Conservation (phyloP, 2,113 vertebrate genomes). For the Otolemur garnettii region DNA sequence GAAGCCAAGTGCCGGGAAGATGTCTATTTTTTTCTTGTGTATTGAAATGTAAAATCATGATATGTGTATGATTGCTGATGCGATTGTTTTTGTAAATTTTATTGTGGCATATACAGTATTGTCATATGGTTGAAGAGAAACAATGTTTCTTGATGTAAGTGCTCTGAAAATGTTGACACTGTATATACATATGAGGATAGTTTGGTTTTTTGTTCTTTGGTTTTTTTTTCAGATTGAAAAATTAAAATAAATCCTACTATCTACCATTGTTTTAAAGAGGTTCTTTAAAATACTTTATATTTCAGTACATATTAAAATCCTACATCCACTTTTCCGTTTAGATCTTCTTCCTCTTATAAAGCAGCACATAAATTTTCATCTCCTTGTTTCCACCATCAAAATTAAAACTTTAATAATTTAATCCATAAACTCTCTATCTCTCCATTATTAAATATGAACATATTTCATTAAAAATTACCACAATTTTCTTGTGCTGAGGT, state of each 20-base stretch:
- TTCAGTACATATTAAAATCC: slow-evolving; percentile 48
- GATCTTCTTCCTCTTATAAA: not conserved
- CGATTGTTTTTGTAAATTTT: slow-evolving; percentile 78
- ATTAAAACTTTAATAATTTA: not conserved
- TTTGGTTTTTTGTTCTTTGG: slow-evolving; percentile 45
- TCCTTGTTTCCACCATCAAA: not conserved
- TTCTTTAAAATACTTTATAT: slow-evolving; percentile 74
- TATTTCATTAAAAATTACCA: not conserved
- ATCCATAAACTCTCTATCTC: not conserved
- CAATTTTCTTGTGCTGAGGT: not conserved
- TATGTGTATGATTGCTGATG: slow-evolving; percentile 66
- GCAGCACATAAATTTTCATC: not conserved
- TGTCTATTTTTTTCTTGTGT: slow-evolving; percentile 76
- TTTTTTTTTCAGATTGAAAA: slow-evolving; percentile 83
- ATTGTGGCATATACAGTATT: slow-evolving; percentile 70
- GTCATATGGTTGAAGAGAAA: slow-evolving; percentile 65
- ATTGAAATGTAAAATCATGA: slow-evolving; percentile 81
- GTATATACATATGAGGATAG: slow-evolving; percentile 64
- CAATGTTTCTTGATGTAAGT: slow-evolving; percentile 75
- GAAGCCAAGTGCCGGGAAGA: slow-evolving; percentile 76
- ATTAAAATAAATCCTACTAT: slow-evolving; percentile 87
- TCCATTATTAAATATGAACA: not conserved
- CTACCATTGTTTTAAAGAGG: slow-evolving; percentile 75
- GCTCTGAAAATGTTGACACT: slow-evolving; percentile 83
- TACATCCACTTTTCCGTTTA: not conserved